These are phyloP conservation scores for Molossus molossus DNA, from an alignment of 2,797 vertebrate species.

Conservation along the genomic window DNA sequence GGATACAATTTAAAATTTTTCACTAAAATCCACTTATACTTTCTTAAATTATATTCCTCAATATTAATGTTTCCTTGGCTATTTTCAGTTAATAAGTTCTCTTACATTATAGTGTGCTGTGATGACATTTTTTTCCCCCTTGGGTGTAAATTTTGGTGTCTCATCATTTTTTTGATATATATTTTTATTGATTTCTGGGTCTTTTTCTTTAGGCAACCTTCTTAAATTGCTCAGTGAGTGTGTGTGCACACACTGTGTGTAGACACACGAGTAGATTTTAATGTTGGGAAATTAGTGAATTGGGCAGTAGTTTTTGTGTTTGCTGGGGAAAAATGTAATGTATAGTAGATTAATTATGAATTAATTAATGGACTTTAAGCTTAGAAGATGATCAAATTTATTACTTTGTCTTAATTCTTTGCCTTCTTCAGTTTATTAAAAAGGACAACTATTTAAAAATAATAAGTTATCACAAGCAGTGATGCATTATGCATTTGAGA, in stretches of 20 bases:
- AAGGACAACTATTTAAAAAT: constrained; percentile 13
- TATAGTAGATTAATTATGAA: constrained; percentile 67
- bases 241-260: background rate
- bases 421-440: constrained; percentile 4
- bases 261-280: constrained; percentile 30
- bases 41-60: constrained; percentile 2
- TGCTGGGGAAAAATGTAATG: constrained; percentile 61
- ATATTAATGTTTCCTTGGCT: constrained; percentile 44
- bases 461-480: background rate
- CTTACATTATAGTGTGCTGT: background rate
- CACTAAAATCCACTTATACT: background rate
- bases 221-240: constrained; percentile 5
- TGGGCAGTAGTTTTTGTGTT: constrained; percentile 69
- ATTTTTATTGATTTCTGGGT: constrained; percentile 33
- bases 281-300: constrained; percentile 73
- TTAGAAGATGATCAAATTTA: constrained; percentile 47
- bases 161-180: constrained; percentile 64
- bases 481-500: background rate
- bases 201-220: constrained; percentile 54
- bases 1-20: background rate
- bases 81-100: constrained; percentile 24
- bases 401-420: constrained; percentile 65
- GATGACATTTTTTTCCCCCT: background rate
- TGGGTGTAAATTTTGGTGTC: constrained; percentile 45
- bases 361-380: constrained; percentile 47